Base-by-base conservation (phyloP, 2,888 invertebrate species). In the Morpho achilles region DNA sequence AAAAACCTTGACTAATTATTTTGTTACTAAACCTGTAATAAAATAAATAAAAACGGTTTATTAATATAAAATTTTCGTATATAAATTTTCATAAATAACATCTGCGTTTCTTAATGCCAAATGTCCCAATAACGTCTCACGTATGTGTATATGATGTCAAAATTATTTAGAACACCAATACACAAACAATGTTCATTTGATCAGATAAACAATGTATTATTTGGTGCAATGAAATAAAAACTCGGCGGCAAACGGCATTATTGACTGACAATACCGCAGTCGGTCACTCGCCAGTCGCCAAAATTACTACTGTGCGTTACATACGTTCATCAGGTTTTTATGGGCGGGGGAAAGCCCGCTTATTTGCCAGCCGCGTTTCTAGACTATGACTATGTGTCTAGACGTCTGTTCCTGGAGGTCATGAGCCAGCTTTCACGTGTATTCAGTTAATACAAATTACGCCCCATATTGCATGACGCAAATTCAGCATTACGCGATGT, bases 321-420 rank as follows among this genome's bases (percentile, higher is more conserved):
- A 63, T 67, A 68, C 60, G 66, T 71, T 70, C 65, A 72, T 75
- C 73, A 69, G 66, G 69, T 70, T 72, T 72, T 75, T 75, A 76
- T 69, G 70, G 72, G 65, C 67, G 70, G 76, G 79, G 79, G 78
- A 79, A 83, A 84, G 77, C 80, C 83, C 79, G 75, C 75, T 77
- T 79, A 74, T 84, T 80, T 80, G 76, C 70, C 73, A 72, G 70
- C 71, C 74, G 79, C 80, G 79, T 82, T 82, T 82, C 81, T 82
- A 85, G 82, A 84, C 82, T 82, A 80, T 85, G 83, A 85, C 80
- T 84, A 79, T 76, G 75, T 80, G 87, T 88, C 88, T 88, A 88
- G 87, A 88, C 87, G 77, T 74, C 78, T 75, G 76, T 76, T 86
- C 80, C 84, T 83, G 87, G 84, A 86, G 86, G 85, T 85, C 86